Percentiles rank a stretch among this genome's conserved stretches.
phyloP scores from a whole-genome alignment of 2,113 vertebrate species.

The Myocastor coypus region DNA sequence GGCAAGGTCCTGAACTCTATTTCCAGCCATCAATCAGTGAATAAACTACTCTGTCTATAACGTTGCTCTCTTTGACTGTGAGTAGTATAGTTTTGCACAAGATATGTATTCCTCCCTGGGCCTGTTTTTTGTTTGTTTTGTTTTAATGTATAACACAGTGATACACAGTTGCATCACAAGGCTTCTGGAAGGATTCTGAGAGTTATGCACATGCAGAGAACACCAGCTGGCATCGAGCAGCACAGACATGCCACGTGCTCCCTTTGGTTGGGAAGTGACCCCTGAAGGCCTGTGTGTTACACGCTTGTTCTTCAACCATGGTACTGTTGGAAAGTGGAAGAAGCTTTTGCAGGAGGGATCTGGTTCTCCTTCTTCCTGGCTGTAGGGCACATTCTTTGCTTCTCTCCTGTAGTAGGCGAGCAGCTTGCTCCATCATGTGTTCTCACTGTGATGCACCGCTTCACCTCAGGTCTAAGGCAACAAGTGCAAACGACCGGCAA shows the following conservation, averaged over 20 bases:
- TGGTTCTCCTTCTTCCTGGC: neutral
- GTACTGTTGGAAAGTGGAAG: neutral
- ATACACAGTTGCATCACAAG: neutral
- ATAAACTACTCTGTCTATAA: neutral
- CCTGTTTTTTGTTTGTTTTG: neutral
- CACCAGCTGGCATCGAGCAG: neutral
- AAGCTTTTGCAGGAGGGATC: neutral
- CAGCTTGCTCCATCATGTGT: neutral
- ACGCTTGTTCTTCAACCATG: neutral
- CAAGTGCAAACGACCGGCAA: too few relatives aligned
- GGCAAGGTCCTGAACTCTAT: too few relatives aligned
- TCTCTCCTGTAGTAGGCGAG: neutral
- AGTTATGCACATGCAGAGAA: neutral
- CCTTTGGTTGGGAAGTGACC: neutral
- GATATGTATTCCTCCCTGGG: neutral
- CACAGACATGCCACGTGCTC: too few relatives aligned
- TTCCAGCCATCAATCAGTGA: too few relatives aligned
- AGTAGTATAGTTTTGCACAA: neutral
- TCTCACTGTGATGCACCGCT: neutral
- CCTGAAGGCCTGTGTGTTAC: neutral
- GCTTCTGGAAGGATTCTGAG: neutral
- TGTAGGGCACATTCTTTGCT: fast-evolving
- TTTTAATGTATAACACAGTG: neutral
- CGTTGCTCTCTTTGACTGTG: neutral
- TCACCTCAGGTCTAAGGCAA: neutral